Base-by-base conservation (phyloP, 2,113 vertebrate genomes). In the Peromyscus leucopus region DNA sequence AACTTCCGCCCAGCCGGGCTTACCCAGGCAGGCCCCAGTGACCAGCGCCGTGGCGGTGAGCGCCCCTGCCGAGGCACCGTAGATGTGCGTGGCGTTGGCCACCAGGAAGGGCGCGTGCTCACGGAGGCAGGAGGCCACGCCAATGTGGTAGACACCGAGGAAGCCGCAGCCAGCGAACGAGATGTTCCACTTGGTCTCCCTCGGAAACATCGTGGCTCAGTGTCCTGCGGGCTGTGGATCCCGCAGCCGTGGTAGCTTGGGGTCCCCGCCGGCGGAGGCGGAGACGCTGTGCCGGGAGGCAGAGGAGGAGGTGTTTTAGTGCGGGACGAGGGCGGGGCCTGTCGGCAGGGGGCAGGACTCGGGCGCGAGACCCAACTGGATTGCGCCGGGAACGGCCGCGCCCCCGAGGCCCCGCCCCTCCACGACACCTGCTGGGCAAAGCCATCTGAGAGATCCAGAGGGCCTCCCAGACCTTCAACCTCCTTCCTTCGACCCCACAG, bases 161-260 rank as follows among this genome's bases (percentile, higher is more conserved):
- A 99, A 99, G 3, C 99, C 99, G 84, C 99, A 99, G 48, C 99
- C 99, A 5, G 99, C 99, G 97, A 99, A 99, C 46, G 99, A 99
- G 97, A 99, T 99, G 98, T 99, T 99, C 99, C 99, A 99, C 26
- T 99, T 98, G 65, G 99, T 98, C 97, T 99, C 99, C 91, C 95
- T 93, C 24, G 99, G 99, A 93, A 99, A 99, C 99, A 99, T 99
- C 63, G 96, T 98, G 84, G 90, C 61, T 69, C 55, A 48, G 22
- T 22, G 55, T 22, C 67, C n/a, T 16, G n/a, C 63, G 7, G 31
- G 26, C 33, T 2, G 72, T 89, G 26, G 33, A 63, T 33, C 26
- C 55, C 5, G 79, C 83, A 42, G 46, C 48, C 61, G 10, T 9
- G 24, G 2, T 7, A 0, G 2, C 28, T 26, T 4, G 0, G 24